A percentile compares a stretch with the other conserved stretches of the same genome.
Conservation (phyloP, 2,797 vertebrate species). For the Pseudochaenichthys georgianus region DNA sequence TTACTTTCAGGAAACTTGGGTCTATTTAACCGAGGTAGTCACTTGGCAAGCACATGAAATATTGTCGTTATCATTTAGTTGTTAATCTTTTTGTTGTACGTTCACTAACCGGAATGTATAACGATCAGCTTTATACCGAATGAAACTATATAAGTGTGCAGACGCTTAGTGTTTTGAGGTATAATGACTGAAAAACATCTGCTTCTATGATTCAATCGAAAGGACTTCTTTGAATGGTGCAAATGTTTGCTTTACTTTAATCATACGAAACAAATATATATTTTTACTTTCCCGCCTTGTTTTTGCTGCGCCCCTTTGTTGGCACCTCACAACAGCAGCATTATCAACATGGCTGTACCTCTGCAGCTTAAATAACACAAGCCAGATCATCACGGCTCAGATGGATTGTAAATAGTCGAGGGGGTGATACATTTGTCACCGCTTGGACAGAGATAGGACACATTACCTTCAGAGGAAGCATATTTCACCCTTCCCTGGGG, state of each 20-base stretch:
- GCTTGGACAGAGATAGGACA: constrained; percentile 82
- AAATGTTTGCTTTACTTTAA: constrained; percentile 19
- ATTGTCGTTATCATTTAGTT: neutral
- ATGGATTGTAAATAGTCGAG: constrained; percentile 82
- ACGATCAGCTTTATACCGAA: neutral
- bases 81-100: neutral
- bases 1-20: constrained; percentile 35
- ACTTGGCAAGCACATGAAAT: neutral
- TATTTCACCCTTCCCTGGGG: constrained; percentile 82
- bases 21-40: neutral
- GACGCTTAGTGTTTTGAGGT: too few relatives aligned
- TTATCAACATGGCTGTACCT: constrained; percentile 62
- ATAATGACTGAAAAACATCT: constrained; percentile 26
- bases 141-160: neutral
- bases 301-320: constrained; percentile 31
- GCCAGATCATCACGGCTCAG: constrained; percentile 72
- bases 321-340: constrained; percentile 47
- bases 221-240: constrained; percentile 12
- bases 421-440: constrained; percentile 80
- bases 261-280: constrained; percentile 44
- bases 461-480: constrained; percentile 83
- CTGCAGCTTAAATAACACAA: constrained; percentile 78
- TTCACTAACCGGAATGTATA: neutral
- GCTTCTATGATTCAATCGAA: constrained; percentile 7
- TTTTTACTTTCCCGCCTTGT: constrained; percentile 18